Base-by-base conservation (phyloP, 2,113 vertebrate genomes). In the Syngnathus floridae region DNA sequence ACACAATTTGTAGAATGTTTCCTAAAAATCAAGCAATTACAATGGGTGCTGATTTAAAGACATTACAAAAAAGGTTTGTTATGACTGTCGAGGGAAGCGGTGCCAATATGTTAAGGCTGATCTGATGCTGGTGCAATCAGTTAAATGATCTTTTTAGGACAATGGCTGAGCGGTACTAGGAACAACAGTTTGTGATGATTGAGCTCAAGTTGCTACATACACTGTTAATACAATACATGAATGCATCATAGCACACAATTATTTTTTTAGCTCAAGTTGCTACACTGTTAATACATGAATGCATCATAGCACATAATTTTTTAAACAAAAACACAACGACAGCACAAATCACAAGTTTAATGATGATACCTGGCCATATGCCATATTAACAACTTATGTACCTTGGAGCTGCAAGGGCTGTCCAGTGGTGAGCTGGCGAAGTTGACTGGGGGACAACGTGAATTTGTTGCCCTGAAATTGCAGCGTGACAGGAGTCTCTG, bases 401-500 rank as follows among this genome's bases (percentile, higher is more conserved):
- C 95, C 95, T 93, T 96, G 95, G 58, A 96, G 90, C 85, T 96
- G 95, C 80, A 96, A 82, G 36, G 94, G 95, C 40, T 96, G 95
- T 58, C 95, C 95, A 0, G 95, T 93, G 40, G 95, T 96, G 67
- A 96, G 93, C 85, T 96, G 95, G 16, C 95, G 93, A 16, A 96
- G 92, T 56, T 96, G 95, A 67, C 94, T 96, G 17, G 93, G 94
- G 1, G 95, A 96, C 49, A 96, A 69, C 6, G 95, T 96, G 70
- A 95, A 95, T 79, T 95, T 96, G 87, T 95, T 96, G 35, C 95
- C 95, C 84, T 96, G 95, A 82, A 95, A 95, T 84, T 96, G 95
- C 72, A 96, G 85, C 0, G 95, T 95, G 76, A 96, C 95, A 0
- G 95, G 95, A 8, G 93, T 94, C 88, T 95, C 94, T 1, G 92